Conservation (phyloP, 2,888 invertebrate genomes). For the Cephus runcator region DNA sequence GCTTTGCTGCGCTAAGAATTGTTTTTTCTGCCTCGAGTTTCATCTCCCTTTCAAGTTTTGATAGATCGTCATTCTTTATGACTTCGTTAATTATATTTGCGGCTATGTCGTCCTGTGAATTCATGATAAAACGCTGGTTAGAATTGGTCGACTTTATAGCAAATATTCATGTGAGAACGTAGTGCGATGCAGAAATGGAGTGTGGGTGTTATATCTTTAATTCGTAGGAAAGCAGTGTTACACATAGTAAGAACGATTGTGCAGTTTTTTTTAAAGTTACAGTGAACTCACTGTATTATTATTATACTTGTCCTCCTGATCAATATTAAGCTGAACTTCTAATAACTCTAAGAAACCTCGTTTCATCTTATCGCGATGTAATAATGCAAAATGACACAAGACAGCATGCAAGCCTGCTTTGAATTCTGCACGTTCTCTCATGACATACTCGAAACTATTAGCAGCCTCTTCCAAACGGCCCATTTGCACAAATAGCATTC, state of each 20-base stretch:
- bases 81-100: slow-evolving; percentile 75
- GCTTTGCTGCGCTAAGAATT: slow-evolving; percentile 86
- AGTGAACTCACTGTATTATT: slow-evolving; percentile 53
- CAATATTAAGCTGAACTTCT: slow-evolving; percentile 85
- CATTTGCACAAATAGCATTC: slow-evolving; percentile 93
- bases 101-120: slow-evolving; percentile 67
- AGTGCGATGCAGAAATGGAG: neutral
- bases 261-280: neutral
- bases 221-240: neutral
- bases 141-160: neutral
- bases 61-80: slow-evolving; percentile 81
- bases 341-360: slow-evolving; percentile 90
- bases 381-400: slow-evolving; percentile 87
- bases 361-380: slow-evolving; percentile 93
- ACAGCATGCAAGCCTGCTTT: slow-evolving; percentile 89
- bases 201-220: neutral
- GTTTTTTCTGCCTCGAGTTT: slow-evolving; percentile 82
- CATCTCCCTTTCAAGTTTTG: slow-evolving; percentile 77
- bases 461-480: slow-evolving; percentile 97
- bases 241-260: neutral
- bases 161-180: neutral
- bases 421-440: slow-evolving; percentile 94
- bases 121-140: neutral
- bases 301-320: slow-evolving; percentile 76
- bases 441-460: slow-evolving; percentile 96